Evolutionary conservation across 1,140 invertebrate genomes (phyloP).

Genomic region (Zaprionus ghesquierei): DNA sequence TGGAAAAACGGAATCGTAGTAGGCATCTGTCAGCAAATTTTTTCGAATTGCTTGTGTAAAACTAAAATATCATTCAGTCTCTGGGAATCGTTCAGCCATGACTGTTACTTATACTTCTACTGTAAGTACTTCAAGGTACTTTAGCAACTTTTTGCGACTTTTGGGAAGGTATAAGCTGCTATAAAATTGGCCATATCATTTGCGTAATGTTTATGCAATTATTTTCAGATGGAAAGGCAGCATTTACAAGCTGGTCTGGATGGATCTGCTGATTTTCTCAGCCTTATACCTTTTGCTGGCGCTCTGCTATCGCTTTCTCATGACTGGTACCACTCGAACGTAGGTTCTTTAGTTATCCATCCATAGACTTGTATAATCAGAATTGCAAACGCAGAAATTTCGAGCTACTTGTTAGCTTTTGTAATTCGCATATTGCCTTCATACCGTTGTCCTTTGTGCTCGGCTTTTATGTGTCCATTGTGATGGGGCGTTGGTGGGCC

Average conservation of each 20-base stretch:
- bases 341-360: constrained; percentile 67
- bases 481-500: constrained; percentile 97
- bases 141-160: constrained; percentile 64
- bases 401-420: constrained; percentile 89
- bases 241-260: constrained; percentile 97
- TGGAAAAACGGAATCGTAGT: neutral
- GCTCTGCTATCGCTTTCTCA: constrained; percentile 90
- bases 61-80: neutral
- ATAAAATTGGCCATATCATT: neutral
- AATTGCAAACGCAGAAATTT: constrained; percentile 84
- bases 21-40: neutral
- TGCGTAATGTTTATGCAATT: neutral
- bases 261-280: constrained; percentile 93
- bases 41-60: neutral
- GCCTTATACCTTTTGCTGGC: constrained; percentile 91
- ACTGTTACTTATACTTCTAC: constrained; percentile 70
- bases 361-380: neutral
- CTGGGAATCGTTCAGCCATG: constrained; percentile 36
- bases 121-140: constrained; percentile 50
- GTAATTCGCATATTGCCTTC: constrained; percentile 89
- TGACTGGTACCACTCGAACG: constrained; percentile 90
- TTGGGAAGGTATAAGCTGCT: constrained; percentile 42
- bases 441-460: constrained; percentile 94
- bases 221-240: constrained; percentile 95
- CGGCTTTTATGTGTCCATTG: constrained; percentile 95